These are phyloP conservation scores for Astreopora myriophthalma DNA, from an alignment of 64 coral and sea anemone genomes.

Conservation along the genomic window DNA sequence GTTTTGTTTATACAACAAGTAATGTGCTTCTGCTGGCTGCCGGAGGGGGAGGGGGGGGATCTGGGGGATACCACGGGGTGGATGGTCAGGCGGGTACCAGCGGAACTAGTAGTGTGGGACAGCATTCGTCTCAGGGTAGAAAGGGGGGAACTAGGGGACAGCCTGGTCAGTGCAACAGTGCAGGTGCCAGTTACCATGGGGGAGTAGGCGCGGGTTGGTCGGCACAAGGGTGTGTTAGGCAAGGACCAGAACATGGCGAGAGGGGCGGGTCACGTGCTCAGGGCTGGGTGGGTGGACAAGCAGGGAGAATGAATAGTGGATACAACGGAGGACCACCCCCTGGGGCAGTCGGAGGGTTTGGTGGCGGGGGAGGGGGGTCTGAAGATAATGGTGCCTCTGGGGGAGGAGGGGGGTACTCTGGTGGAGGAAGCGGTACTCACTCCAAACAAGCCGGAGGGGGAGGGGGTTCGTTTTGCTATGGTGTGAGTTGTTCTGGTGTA, in stretches of 20 bases:
- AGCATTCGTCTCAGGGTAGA: not conserved
- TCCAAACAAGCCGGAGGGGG: not conserved
- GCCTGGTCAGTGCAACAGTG: conserved; percentile 18
- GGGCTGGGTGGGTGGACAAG: conserved; percentile 37
- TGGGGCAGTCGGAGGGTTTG: not conserved
- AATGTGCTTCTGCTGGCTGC: too few species aligned
- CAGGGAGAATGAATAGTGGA: conserved; percentile 54
- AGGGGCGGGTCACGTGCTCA: conserved; percentile 6
- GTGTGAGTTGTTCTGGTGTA: not conserved
- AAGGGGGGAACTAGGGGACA: not conserved
- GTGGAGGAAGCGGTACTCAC: not conserved
- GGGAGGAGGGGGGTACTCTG: not conserved
- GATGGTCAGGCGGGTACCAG: too few species aligned
- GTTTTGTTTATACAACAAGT: too few species aligned
- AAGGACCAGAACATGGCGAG: not conserved
- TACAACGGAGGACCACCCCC: conserved; percentile 32
- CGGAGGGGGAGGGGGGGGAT: too few species aligned
- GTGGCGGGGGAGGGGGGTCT: not conserved
- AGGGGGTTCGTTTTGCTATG: not conserved
- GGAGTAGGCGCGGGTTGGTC: conserved; percentile 51
- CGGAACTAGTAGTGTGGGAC: too few species aligned
- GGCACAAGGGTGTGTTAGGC: not conserved
- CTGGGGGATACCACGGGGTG: too few species aligned
- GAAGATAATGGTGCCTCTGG: not conserved
- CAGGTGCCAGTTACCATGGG: conserved; percentile 14